These are phyloP conservation scores for Sitobion miscanthi DNA, from an alignment of 1,140 invertebrate species.

Conservation along the genomic window DNA sequence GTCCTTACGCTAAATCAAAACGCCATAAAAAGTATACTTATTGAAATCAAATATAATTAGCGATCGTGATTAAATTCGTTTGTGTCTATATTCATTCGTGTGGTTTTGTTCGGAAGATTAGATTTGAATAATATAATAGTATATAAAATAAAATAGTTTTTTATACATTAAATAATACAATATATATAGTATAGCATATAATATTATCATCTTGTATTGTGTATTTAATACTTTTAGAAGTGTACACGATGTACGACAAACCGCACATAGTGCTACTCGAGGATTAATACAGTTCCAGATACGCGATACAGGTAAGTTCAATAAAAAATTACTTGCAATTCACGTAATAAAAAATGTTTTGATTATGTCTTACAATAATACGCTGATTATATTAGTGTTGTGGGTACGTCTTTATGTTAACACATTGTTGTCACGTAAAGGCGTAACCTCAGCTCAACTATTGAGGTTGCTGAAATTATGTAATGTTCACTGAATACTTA, in stretches of 20 bases:
- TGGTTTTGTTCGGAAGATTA: not conserved
- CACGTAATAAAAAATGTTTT: not conserved
- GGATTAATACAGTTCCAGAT: not conserved
- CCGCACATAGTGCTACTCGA: not conserved
- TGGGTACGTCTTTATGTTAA: not conserved
- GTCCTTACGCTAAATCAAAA: not conserved
- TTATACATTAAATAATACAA: not conserved
- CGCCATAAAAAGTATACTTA: not conserved
- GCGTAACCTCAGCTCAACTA: rapidly evolving
- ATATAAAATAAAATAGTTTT: not conserved
- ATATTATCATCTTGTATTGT: not conserved
- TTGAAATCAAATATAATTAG: not conserved
- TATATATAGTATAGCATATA: not conserved
- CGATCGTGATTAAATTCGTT: not conserved
- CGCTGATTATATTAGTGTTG: not conserved
- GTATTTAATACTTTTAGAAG: not conserved
- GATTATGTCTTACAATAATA: not conserved
- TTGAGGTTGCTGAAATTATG: not conserved
- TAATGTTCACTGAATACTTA: not conserved
- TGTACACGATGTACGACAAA: not conserved
- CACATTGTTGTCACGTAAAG: not conserved
- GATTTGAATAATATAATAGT: too few species aligned
- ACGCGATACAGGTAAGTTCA: not conserved
- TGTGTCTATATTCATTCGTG: not conserved
- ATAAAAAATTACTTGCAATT: not conserved